Conservation (phyloP, 30 jellyfish, hydroid and myxozoan species). For the Calvadosia cruxmelitensis region DNA sequence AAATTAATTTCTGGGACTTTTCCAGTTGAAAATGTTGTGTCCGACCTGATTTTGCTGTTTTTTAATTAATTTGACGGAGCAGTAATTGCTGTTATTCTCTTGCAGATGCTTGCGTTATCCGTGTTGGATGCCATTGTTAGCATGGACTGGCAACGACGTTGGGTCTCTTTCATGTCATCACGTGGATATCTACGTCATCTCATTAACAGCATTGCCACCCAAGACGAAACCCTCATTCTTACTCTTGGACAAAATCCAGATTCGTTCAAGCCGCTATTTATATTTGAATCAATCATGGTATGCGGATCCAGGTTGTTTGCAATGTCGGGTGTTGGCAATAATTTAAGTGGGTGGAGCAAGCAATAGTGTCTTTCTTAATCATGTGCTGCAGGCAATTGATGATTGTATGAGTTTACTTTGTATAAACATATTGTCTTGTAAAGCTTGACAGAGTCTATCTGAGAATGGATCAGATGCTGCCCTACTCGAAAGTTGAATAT, state of each 20-base stretch:
- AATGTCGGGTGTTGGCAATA: not conserved
- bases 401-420: not conserved
- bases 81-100: too few species aligned
- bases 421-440: not conserved
- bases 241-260: slow-evolving; percentile 49
- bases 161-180: slow-evolving; percentile 55
- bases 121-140: slow-evolving; percentile 66
- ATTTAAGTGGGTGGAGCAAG: too few species aligned
- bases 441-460: too few species aligned
- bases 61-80: too few species aligned
- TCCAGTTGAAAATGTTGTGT: too few species aligned
- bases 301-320: too few species aligned
- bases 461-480: too few species aligned
- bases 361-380: not conserved
- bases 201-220: slow-evolving; percentile 40
- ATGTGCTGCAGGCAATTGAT: not conserved
- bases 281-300: slow-evolving; percentile 86
- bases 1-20: not conserved
- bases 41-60: too few species aligned
- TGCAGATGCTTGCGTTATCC: slow-evolving; percentile 76
- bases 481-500: too few species aligned
- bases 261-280: slow-evolving; percentile 55
- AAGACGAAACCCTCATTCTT: slow-evolving; percentile 40
- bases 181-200: slow-evolving; percentile 81
- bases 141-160: slow-evolving; percentile 84